A percentile compares a stretch with the other conserved stretches of the same genome.
Evolutionary conservation across 2,113 vertebrate genomes (phyloP).

Genomic region (Ramphastos sulfuratus): DNA sequence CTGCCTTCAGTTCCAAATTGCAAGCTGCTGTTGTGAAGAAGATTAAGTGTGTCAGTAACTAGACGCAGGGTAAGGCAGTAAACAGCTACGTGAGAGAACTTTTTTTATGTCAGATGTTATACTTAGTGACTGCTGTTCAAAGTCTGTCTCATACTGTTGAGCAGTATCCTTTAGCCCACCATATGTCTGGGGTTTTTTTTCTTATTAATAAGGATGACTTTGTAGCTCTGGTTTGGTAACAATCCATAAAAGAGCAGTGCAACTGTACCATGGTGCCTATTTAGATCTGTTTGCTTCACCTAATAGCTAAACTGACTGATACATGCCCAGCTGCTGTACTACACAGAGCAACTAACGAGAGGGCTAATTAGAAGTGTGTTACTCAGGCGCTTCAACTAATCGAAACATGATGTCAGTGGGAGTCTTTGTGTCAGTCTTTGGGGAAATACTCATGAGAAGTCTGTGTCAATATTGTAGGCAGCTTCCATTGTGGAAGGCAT

Average conservation of each 20-base stretch:
- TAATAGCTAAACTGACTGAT: slow-evolving; percentile 12
- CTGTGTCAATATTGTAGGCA: not conserved
- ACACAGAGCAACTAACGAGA: not conserved
- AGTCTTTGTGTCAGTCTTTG: not conserved
- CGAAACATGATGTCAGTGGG: not conserved
- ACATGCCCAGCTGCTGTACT: not conserved
- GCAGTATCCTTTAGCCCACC: not conserved
- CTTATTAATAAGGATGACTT: not conserved
- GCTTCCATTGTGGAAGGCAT: not conserved
- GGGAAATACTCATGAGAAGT: not conserved
- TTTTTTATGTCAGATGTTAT: not conserved
- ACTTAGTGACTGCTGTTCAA: not conserved
- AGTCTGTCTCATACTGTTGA: not conserved
- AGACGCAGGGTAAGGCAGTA: not conserved
- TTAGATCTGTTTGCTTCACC: not conserved
- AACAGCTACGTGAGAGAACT: not conserved
- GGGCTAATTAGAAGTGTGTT: not conserved
- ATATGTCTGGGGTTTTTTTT: not conserved
- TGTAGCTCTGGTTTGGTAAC: not conserved
- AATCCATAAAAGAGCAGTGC: not conserved
- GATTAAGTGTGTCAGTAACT: not conserved
- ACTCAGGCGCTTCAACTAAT: not conserved
- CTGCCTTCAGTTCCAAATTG: not conserved
- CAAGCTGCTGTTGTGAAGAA: not conserved
- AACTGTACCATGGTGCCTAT: not conserved